Base-by-base conservation (phyloP, 2,113 vertebrate genomes). In the Epinephelus moara region DNA sequence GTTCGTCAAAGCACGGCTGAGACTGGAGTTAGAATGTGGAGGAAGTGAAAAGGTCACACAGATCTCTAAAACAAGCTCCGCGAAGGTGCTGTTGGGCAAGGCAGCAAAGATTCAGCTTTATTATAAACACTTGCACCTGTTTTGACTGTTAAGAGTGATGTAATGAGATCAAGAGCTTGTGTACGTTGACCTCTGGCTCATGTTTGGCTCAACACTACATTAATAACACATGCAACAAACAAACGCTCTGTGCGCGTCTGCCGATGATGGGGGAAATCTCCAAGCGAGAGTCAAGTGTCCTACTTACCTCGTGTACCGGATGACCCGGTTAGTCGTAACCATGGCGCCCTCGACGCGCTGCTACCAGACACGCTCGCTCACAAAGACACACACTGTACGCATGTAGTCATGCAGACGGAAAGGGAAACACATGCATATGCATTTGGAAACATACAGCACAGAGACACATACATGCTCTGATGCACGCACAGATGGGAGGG, bases 281-380 rank as follows among this genome's bases (percentile, higher is more conserved):
- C 1, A 11, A 82, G 81, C 63, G 47, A 66, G 68, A 88, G 81
- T 78, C 87, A 81, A 85, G 63, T 88, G 90, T 82, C 91, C 90
- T 88, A 92, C 85, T 93, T 94, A 87, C 70, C 77, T 74, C 0
- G 6, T 80, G 85, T 79, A 87, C 83, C 53, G 13, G 71, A 86
- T 93, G 88, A 93, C 88, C 89, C 14, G 66, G 78, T 90, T 91
- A 89, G 71, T 56, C 17, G 57, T 80, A 80, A 83, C 87, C 80
- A 90, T 85, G 88, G 90, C 9, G 25, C 68, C 72, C 47, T n/a
- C 30, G 23, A 78, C 27, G 8, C 77, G 27, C 33, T 10, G 56
- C 78, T 9, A 27, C 55, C 74, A 89, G 67, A 86, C 78, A 19
- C 59, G 53, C 76, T 33, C 37, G 23, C 68, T 84, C 75, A 70